These are phyloP conservation scores for Drosophila trichaetosa DNA, from an alignment of 2,888 invertebrate species.

Conservation along the genomic window DNA sequence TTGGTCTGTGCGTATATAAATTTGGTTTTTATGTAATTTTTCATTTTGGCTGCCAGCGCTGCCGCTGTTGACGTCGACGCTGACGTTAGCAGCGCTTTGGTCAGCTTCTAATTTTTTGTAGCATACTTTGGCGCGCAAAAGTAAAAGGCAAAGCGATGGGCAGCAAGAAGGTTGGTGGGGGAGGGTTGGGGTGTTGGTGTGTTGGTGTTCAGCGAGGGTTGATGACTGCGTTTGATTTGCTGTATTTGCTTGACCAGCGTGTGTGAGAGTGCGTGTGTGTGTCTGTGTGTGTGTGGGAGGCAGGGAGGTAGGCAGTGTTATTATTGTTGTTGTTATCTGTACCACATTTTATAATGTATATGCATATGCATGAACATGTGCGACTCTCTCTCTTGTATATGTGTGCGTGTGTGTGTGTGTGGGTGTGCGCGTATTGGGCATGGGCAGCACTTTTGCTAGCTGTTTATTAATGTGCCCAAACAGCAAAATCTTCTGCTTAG, in stretches of 20 bases:
- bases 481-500: conserved; percentile 32
- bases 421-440: conserved; percentile 4
- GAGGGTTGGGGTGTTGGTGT: background rate
- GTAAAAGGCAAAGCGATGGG: conserved; percentile 49
- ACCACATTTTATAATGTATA: conserved; percentile 63
- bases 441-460: conserved; percentile 51
- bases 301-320: background rate
- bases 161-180: background rate
- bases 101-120: conserved; percentile 53
- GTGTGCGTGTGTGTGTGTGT: conserved; percentile 6
- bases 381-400: conserved; percentile 6
- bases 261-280: conserved; percentile 13
- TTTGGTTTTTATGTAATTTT: conserved; percentile 80
- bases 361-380: conserved; percentile 66
- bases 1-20: conserved; percentile 61
- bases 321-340: conserved; percentile 32
- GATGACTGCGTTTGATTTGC: conserved; percentile 65
- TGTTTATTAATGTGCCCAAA: conserved; percentile 53
- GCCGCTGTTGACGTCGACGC: conserved; percentile 31
- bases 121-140: conserved; percentile 66
- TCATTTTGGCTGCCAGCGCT: conserved; percentile 63
- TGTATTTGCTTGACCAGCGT: conserved; percentile 63
- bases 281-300: conserved; percentile 8
- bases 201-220: conserved; percentile 9
- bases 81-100: conserved; percentile 39